A percentile compares a stretch with the other conserved stretches of the same genome.
These are phyloP conservation scores for Virgularia gustaviana DNA, from an alignment of 92 coral and sea anemone genomes.

Conservation along the genomic window DNA sequence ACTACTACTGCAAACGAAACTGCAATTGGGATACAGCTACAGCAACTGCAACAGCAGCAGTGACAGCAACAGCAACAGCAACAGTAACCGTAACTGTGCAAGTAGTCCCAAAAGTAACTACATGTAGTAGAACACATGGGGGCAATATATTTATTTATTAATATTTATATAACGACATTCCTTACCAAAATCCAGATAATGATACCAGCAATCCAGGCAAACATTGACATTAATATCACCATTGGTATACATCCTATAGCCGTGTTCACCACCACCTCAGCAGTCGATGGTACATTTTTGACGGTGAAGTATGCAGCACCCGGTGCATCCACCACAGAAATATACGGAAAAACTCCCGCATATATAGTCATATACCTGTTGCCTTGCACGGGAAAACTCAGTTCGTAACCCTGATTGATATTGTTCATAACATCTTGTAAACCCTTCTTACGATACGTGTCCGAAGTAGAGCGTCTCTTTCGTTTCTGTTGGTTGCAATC, in stretches of 20 bases:
- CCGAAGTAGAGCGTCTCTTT: slow-evolving; percentile 2
- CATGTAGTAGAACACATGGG: no score
- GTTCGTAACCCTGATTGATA: slow-evolving; percentile 49
- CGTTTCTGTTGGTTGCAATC: slow-evolving; percentile 16
- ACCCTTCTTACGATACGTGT: slow-evolving; percentile 30
- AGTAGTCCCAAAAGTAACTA: no score
- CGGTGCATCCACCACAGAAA: slow-evolving; percentile 66
- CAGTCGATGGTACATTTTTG: slow-evolving; percentile 15
- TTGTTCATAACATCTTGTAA: slow-evolving; percentile 44
- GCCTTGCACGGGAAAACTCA: slow-evolving; percentile 68
- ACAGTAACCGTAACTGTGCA: no score
- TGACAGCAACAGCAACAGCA: no score
- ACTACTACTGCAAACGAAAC: no score
- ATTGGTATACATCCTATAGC: slow-evolving; percentile 46
- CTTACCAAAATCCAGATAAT: slow-evolving; percentile 70
- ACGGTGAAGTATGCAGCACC: slow-evolving; percentile 63
- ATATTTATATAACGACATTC: not conserved
- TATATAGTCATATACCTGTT: slow-evolving; percentile 46
- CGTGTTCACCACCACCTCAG: slow-evolving; percentile 23
- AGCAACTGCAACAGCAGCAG: no score
- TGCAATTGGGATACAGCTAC: no score
- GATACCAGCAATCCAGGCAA: slow-evolving; percentile 49
- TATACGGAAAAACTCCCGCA: slow-evolving; percentile 55
- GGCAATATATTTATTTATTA: no score
- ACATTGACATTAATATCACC: slow-evolving; percentile 21